These are phyloP conservation scores for Gryllus longicercus DNA, from an alignment of 2,888 invertebrate species.

Conservation along the genomic window DNA sequence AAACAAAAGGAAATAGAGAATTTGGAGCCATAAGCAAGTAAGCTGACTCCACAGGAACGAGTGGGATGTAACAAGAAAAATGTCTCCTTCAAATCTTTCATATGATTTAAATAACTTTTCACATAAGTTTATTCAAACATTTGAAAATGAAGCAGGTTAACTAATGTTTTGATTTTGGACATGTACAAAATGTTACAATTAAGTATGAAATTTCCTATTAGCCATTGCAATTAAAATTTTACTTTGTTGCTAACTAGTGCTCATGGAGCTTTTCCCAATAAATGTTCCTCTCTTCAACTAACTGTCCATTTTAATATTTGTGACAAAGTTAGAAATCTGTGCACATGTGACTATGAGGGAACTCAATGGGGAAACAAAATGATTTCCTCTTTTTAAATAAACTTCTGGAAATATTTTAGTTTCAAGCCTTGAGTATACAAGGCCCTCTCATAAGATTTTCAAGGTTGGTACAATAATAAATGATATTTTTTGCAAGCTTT, in stretches of 20 bases:
- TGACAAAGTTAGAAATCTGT: background rate
- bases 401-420: background rate
- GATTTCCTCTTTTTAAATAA: background rate
- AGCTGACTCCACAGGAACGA: background rate
- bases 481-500: slow-evolving; percentile 21
- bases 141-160: background rate
- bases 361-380: background rate
- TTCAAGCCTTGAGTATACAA: slow-evolving; percentile 17
- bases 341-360: slow-evolving; percentile 6
- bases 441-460: background rate
- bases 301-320: no score
- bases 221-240: no score
- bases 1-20: background rate
- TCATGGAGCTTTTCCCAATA: no score
- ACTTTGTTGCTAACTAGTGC: no score
- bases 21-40: background rate
- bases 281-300: no score
- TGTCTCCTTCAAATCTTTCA: no score
- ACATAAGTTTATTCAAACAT: background rate
- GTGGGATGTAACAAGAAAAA: no score
- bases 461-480: background rate
- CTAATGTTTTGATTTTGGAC: no score
- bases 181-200: no score
- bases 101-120: background rate
- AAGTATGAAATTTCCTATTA: no score